Base-by-base conservation (phyloP, 2,113 vertebrate species). In the Nansenia antarctica region DNA sequence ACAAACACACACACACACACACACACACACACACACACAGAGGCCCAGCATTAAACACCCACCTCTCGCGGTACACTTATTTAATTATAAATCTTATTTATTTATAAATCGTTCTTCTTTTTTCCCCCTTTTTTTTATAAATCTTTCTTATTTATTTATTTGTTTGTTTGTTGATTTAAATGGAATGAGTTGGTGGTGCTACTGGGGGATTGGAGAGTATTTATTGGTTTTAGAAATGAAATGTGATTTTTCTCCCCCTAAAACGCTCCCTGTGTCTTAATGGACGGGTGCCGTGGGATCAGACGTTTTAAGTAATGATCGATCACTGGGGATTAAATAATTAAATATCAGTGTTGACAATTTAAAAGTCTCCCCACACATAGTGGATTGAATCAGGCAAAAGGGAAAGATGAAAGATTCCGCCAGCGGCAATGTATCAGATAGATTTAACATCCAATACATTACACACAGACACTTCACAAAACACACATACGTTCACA, bases 111-210 rank as follows among this genome's bases (percentile, higher is more conserved):
- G 73, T 58, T 49, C n/a, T 49, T 2, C 7, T n/a, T 49, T 22
- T 20, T 42, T n/a, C n/a, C n/a, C n/a, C n/a, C n/a, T n/a, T 85
- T 86, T 87, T 87, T 89, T 83, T 82, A 79, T 69, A 76, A 61
- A 70, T 70, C 70, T 49, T 22, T 20, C 18, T 68, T 57, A 62
- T 80, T 66, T 85, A 75, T 88, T 87, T 85, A 82, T 91, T 86
- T 88, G 73, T 89, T 86, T 82, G 85, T 88, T 86, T 87, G 81
- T 79, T 75, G 68, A 83, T 84, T 85, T 84, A 84, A 90, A 88
- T 82, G 67, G 72, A 84, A 82, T n/a, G n/a, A n/a, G n/a, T n/a
- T n/a, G n/a, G n/a, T n/a, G 69, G 53, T 69, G 73, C 80, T 79
- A 14, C 42, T 73, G 67, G 72, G 74, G 22, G 37, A 73, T 39